A percentile compares a stretch with the other conserved stretches of the same genome.
These are phyloP conservation scores for Urocynchramus pylzowi DNA, from an alignment of 2,113 vertebrate genomes.

Conservation along the genomic window DNA sequence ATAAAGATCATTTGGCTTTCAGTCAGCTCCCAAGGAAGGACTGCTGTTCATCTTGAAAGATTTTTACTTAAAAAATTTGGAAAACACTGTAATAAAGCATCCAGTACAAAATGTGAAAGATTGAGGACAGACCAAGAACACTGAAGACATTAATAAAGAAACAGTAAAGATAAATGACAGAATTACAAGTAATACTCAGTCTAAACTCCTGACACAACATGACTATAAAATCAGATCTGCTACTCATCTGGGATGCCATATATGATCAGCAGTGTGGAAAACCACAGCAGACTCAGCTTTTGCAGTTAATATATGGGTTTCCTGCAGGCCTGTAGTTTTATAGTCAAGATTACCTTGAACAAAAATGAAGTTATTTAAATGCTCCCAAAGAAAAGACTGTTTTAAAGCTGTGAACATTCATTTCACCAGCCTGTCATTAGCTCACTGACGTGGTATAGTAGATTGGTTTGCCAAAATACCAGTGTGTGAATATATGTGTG, in stretches of 20 bases:
- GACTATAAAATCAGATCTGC: neutral
- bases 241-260: neutral
- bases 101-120: conserved; percentile 40
- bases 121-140: neutral
- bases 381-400: neutral
- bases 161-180: conserved; percentile 27
- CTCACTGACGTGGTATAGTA: neutral
- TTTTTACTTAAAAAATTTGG: neutral
- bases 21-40: neutral
- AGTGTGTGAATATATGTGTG: neutral
- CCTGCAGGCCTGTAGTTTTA: neutral
- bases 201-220: neutral
- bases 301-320: neutral
- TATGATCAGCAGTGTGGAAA: neutral
- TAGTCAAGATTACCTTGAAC: neutral
- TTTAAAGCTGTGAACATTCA: neutral
- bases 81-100: conserved; percentile 24
- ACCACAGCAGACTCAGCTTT: neutral
- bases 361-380: neutral
- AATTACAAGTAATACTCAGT: neutral
- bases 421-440: neutral
- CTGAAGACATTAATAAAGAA: conserved; percentile 20
- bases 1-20: conserved; percentile 14
- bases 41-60: conserved; percentile 16
- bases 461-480: neutral